A percentile compares a stretch with the other conserved stretches of the same genome.
phyloP scores from a whole-genome alignment of 2,888 invertebrate species.

The Diarsia mendica region DNA sequence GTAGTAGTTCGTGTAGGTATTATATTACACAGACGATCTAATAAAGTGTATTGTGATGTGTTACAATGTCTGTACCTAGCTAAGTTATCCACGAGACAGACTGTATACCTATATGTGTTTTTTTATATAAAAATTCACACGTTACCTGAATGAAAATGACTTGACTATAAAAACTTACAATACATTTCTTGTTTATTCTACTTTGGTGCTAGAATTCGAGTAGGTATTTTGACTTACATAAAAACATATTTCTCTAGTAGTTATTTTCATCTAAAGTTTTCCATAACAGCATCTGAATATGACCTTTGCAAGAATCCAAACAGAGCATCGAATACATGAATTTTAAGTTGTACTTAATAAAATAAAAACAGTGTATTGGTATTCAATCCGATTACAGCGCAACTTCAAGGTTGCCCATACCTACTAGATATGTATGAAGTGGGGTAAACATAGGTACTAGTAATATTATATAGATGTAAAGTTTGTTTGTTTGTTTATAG shows the following conservation, averaged over 20 bases:
- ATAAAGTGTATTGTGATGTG: conserved; percentile 27
- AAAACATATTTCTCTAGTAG: conserved; percentile 1
- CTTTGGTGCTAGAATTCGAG: background rate
- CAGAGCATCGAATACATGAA: conserved; percentile 58
- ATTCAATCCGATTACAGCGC: conserved; percentile 59
- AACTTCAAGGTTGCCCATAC: conserved; percentile 58
- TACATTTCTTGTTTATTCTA: background rate
- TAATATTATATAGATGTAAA: too few species aligned
- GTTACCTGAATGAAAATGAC: background rate
- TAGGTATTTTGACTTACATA: conserved; percentile 4
- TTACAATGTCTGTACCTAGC: background rate
- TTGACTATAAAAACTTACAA: background rate
- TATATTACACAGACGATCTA: conserved; percentile 26
- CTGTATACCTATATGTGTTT: background rate
- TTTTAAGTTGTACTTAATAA: conserved; percentile 49
- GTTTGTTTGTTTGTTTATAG: too few species aligned
- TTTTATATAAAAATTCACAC: background rate
- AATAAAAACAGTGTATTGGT: conserved; percentile 59
- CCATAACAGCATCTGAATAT: conserved; percentile 38
- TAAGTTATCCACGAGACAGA: background rate
- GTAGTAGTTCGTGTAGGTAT: conserved; percentile 46
- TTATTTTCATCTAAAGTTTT: conserved; percentile 50
- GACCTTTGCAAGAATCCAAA: conserved; percentile 55
- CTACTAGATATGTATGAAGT: conserved; percentile 58
- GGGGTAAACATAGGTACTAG: conserved; percentile 20